Base-by-base conservation (phyloP, 2,113 vertebrate genomes). In the Eidolon helvum region DNA sequence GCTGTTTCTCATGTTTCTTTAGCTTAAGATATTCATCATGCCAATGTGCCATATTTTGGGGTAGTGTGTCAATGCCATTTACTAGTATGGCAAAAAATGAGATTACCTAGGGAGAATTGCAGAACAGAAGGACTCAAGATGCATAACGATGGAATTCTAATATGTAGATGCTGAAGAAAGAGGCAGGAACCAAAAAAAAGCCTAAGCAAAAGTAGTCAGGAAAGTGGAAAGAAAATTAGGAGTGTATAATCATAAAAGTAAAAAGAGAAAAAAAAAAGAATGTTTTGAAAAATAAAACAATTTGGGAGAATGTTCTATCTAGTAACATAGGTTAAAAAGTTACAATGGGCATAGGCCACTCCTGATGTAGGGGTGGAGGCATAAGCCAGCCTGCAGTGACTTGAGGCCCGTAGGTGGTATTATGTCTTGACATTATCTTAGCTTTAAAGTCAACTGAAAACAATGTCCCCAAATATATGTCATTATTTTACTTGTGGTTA, bases 351-450 rank as follows among this genome's bases (percentile, higher is more conserved):
- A 38, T 1, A 50, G 9, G 33, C 1, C 5, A 45, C 43, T 35
- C 7, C 10, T 30, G 8, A 2, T 12, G 14, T 15, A 10, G 2
- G 3, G 0, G 26, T 18, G 5, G 2, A 18, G 3, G 3, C 7
- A 65, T 3, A 22, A 28, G 28, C 16, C 38, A 28, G 18, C 22
- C 10, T 22, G 0, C 5, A 59, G 59, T 45, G 43, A 57, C 30
- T 15, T 3, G 7, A 87, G 24, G 21, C 50, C 28, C 24, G 35
- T 22, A 48, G 6, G 7, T 11, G 35, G 35, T 69, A 22, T 50
- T 6, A 18, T 48, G 15, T 7, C 18, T 40, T 45, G 10, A 1
- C 0, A 38, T 85, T 30, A 48, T 53, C 74, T 59, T 87, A 43
- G 11, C 45, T 95, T 90, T 71, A 55, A 66, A 78, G 15, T 77